Base-by-base conservation (phyloP, 2,888 invertebrate genomes). In the Trissolcus brochymenae region DNA sequence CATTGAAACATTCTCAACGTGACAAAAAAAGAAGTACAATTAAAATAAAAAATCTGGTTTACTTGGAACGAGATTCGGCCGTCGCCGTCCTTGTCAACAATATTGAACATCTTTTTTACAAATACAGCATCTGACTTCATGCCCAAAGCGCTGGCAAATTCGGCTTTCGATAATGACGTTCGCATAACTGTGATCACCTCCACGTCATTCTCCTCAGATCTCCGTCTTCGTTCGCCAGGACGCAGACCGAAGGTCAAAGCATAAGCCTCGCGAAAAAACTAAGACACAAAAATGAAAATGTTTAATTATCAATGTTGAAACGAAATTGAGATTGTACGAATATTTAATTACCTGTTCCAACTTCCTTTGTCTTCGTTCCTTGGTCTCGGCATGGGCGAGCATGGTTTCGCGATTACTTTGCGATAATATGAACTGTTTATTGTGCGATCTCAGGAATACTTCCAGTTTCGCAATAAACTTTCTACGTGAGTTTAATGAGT, bases 71-170 rank as follows among this genome's bases (percentile, higher is more conserved):
- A 97, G 82, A 98, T 98, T 76, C 96, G 91, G 1, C 98, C 97
- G 88, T 97, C 97, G 73, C 96, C 93, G 86, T 97, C 97, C 87
- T 97, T 97, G 88, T 98, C 98, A 0, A 98, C 97, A 84, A 98
- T 97, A 84, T 98, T 97, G 87, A 98, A 98, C 98, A 98, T 98
- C 90, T 97, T 96, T 84, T 96, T 94, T 0, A 98, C 98, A 87
- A 98, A 98, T 64, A 98, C 94, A 19, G 97, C 98, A 84, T 97
- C 96, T 0, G 96, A 91, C 87, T 95, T 95, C 98, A 98, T 98
- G 46, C 98, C 98, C 4, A 98, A 90, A 0, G 98, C 98, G 62
- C 95, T 96, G 0, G 98, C 98, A 85, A 98, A 98, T 89, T 98
- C 98, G 57, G 95, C 92, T 86, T 96, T 96, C 0, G 97, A 96